Evolutionary conservation across 2,113 vertebrate genomes (phyloP), one percentile per base, ranked within the genome.

Genomic region (Arenaria interpres): DNA sequence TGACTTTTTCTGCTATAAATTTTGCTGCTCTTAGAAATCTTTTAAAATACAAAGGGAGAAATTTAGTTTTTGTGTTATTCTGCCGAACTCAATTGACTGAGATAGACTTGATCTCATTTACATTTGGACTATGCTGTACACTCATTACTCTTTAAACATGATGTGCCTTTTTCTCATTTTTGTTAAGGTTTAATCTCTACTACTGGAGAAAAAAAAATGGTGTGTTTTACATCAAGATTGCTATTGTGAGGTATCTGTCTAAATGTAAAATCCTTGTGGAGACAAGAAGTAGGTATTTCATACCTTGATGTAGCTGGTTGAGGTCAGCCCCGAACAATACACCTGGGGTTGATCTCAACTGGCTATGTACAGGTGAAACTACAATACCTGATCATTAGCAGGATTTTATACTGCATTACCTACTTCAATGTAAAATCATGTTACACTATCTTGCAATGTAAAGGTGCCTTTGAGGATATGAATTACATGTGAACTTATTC

Each of bases 91-190:
- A 63, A 18, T 74, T 84, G 56, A 43, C 66, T 73, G 71, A 74
- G 53, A 30, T 81, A 75, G 69, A 45, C 21, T 51, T 67, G 33
- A 63, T 68, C 51, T 87, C 51, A 79, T 92, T 89, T 94, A 78
- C 48, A 48, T 84, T 84, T 94, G 72, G 57, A 48, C 35, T 62
- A 22, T 54, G 64, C 16, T 79, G 45, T 92, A 79, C 54, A 79
- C 37, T 78, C 82, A 81, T 87, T 95, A 46, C 63, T 95, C 88
- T 97, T 96, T 92, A 95, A 97, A 94, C 17, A 35, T 60, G 22
- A 27, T 75, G 88, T 96, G 88, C 88, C 91, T 97, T 96, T 97
- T 93, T 67, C 46, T 88, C 27, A 67, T 90, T 83, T 93, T 74
- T 90, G 32, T 60, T 60, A 68, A 54, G 69, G 45, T n/a, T 84